Conservation (phyloP, 2,797 vertebrate species). For the Lindbergichthys nudifrons region DNA sequence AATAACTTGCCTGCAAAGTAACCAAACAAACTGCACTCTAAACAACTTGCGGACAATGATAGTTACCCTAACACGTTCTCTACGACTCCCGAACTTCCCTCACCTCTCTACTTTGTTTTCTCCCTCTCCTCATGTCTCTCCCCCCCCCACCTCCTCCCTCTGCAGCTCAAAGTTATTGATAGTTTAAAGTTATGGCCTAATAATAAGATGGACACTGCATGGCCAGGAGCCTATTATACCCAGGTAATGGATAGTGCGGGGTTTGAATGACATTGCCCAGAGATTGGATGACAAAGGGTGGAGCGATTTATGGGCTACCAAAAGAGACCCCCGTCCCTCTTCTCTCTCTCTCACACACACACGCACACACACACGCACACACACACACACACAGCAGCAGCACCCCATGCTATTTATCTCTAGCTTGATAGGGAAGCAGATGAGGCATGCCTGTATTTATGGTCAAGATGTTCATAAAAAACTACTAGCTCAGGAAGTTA, state of each 20-base stretch:
- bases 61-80: constrained; percentile 65
- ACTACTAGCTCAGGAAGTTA: constrained; percentile 69
- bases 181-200: constrained; percentile 87
- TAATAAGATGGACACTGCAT: constrained; percentile 86
- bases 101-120: constrained; percentile 67
- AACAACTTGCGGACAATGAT: constrained; percentile 39
- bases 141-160: constrained; percentile 25
- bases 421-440: constrained; percentile 82
- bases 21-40: constrained; percentile 26
- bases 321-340: constrained; percentile 60
- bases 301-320: constrained; percentile 83
- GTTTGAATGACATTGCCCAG: constrained; percentile 87
- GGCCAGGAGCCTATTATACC: constrained; percentile 85
- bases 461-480: constrained; percentile 81
- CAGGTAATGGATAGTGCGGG: constrained; percentile 84
- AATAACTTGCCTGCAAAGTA: constrained; percentile 32
- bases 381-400: constrained; percentile 19
- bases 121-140: constrained; percentile 28
- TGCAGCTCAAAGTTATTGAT: constrained; percentile 85
- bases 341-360: constrained; percentile 13
- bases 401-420: constrained; percentile 78
- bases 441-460: constrained; percentile 82
- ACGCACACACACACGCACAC: constrained; percentile 16
- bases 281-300: constrained; percentile 86
- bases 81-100: constrained; percentile 67